Evolutionary conservation across 2,113 vertebrate species (phyloP).

Genomic region (Ictalurus furcatus): DNA sequence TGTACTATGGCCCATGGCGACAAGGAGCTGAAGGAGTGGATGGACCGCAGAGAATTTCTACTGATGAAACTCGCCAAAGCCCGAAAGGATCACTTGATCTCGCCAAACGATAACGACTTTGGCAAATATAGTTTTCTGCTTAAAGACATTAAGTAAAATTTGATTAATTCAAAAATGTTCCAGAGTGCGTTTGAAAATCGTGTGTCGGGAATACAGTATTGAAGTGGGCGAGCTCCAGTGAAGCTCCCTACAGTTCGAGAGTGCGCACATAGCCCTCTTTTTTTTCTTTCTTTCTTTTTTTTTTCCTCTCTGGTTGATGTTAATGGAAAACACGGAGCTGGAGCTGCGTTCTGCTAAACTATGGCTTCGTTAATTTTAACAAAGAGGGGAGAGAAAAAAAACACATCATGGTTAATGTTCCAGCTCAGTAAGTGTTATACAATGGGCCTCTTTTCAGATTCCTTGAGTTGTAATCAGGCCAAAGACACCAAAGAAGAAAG

Average conservation of each 20-base stretch:
- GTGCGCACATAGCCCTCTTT: constrained; percentile 43
- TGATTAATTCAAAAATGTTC: constrained; percentile 35
- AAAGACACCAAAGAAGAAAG: constrained; percentile 41
- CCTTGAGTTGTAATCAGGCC: constrained; percentile 3
- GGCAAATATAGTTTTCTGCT: constrained; percentile 99
- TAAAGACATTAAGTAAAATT: constrained; percentile 93
- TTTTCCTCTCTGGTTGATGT: constrained; percentile 56
- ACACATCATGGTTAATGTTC: constrained; percentile 50
- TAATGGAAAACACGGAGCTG: constrained; percentile 51
- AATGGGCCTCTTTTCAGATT: constrained; percentile 22
- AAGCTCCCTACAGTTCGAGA: constrained; percentile 41
- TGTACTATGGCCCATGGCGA: constrained; percentile 93
- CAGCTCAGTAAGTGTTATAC: constrained; percentile 51
- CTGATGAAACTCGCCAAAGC: constrained; percentile 97
- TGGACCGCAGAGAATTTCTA: constrained; percentile 89
- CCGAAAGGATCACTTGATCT: constrained; percentile 95
- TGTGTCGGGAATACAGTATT: constrained; percentile 52
- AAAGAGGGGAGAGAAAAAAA: constrained; percentile 33
- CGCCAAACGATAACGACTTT: constrained; percentile 98
- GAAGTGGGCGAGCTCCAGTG: constrained; percentile 45
- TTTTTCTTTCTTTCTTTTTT: constrained; percentile 20
- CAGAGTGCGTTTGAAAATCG: constrained; percentile 50
- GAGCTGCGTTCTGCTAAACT: constrained; percentile 51
- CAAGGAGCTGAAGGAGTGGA: constrained; percentile 92
- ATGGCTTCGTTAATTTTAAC: constrained; percentile 60